These are phyloP conservation scores for Calcarius lapponicus DNA, from an alignment of 2,797 vertebrate genomes.

Conservation along the genomic window DNA sequence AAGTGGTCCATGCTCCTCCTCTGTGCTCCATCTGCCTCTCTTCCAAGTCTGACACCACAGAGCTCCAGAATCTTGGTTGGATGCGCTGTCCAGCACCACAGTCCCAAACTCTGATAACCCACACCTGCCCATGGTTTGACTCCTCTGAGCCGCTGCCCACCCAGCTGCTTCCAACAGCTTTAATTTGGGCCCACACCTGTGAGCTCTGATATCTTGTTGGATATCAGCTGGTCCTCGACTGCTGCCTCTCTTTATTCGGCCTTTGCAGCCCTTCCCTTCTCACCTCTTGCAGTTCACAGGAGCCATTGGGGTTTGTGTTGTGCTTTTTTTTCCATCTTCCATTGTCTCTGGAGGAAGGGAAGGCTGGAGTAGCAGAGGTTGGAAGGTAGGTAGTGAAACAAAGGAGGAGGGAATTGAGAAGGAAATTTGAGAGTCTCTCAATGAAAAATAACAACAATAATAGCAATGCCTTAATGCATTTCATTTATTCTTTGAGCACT, in stretches of 20 bases:
- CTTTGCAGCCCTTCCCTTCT: not conserved
- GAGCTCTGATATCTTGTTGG: not conserved
- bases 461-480: not conserved
- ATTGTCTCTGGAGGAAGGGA: not conserved
- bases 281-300: not conserved
- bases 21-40: not conserved
- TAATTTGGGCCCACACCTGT: not conserved
- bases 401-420: not conserved
- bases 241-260: rapidly evolving
- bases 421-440: not conserved
- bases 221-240: not conserved
- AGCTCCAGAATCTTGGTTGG: rapidly evolving
- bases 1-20: rapidly evolving
- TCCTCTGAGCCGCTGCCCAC: not conserved
- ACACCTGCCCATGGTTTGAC: not conserved
- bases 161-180: not conserved
- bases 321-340: not conserved
- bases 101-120: rapidly evolving
- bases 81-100: not conserved
- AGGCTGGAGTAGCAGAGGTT: not conserved
- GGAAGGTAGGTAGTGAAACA: not conserved
- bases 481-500: not conserved
- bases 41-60: not conserved
- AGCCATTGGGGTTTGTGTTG: rapidly evolving
- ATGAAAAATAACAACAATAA: not conserved